Percentiles rank a stretch among this genome's conserved stretches.
These are phyloP conservation scores for Platanista minor DNA, from an alignment of 2,113 vertebrate species.

Conservation along the genomic window DNA sequence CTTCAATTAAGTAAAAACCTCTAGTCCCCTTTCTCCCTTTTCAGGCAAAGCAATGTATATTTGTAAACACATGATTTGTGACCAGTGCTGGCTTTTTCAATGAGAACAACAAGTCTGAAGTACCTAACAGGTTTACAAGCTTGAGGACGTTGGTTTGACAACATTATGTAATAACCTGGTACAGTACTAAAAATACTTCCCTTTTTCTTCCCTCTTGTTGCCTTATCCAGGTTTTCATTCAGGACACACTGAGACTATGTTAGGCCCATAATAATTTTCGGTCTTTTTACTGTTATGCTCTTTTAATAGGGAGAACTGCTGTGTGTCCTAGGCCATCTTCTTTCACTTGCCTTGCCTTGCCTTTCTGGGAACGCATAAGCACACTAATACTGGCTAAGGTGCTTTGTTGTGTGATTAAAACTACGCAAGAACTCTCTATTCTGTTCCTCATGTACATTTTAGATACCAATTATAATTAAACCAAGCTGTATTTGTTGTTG, in stretches of 20 bases:
- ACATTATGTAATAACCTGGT: neutral
- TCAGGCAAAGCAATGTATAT: neutral
- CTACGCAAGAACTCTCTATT: neutral
- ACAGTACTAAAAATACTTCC: neutral
- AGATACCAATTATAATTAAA: neutral
- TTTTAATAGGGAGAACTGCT: neutral
- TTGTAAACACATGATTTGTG: neutral
- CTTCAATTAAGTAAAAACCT: neutral
- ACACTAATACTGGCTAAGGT: neutral
- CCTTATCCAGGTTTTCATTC: neutral
- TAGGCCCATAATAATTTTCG: neutral
- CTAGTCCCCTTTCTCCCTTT: neutral
- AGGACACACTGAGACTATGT: neutral
- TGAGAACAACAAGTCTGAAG: neutral
- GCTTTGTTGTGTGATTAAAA: neutral
- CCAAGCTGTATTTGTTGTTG: neutral
- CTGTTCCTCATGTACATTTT: neutral
- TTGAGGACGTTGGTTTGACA: neutral
- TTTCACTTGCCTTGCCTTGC: neutral
- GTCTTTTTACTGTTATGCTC: neutral
- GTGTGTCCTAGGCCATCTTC: neutral
- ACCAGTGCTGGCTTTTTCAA: neutral
- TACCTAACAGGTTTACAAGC: neutral
- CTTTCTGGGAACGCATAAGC: neutral
- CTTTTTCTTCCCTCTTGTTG: neutral